phyloP scores from a whole-genome alignment of 2,888 invertebrate genomes.

The Harmothoe impar region DNA sequence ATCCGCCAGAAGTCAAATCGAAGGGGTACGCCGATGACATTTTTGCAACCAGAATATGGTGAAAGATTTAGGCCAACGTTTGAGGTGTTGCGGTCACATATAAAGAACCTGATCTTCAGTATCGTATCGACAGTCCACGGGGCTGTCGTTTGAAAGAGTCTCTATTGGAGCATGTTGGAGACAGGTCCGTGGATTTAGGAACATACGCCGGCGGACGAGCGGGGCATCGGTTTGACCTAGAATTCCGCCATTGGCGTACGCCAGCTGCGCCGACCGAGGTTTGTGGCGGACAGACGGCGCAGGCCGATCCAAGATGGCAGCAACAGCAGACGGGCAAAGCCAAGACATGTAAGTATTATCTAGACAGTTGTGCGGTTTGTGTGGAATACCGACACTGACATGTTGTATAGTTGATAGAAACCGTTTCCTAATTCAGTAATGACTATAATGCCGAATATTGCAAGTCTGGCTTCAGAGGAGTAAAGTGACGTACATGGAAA shows the following conservation, averaged over 20 bases:
- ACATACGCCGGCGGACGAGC: constrained; percentile 23
- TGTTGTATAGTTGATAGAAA: too few relatives aligned
- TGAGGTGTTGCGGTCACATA: too few relatives aligned
- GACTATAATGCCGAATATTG: too few relatives aligned
- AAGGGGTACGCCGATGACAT: not conserved
- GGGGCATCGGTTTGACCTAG: constrained; percentile 7
- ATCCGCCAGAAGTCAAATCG: not conserved
- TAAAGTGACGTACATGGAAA: too few relatives aligned
- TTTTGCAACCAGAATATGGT: not conserved
- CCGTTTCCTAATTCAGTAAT: too few relatives aligned
- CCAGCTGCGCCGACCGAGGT: not conserved
- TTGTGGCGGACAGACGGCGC: not conserved
- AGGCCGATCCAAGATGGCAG: not conserved
- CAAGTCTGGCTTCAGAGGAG: too few relatives aligned
- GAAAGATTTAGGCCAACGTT: too few relatives aligned
- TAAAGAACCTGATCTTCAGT: too few relatives aligned
- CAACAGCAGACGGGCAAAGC: not conserved
- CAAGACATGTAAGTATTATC: not conserved
- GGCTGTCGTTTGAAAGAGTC: not conserved
- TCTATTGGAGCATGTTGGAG: too few relatives aligned
- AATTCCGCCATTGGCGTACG: constrained; percentile 6
- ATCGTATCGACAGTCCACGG: not conserved
- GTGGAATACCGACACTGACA: too few relatives aligned
- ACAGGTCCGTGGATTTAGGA: not conserved
- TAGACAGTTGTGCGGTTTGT: not conserved